phyloP scores from a whole-genome alignment of 1,140 invertebrate genomes.

The Tyrophagus putrescentiae region DNA sequence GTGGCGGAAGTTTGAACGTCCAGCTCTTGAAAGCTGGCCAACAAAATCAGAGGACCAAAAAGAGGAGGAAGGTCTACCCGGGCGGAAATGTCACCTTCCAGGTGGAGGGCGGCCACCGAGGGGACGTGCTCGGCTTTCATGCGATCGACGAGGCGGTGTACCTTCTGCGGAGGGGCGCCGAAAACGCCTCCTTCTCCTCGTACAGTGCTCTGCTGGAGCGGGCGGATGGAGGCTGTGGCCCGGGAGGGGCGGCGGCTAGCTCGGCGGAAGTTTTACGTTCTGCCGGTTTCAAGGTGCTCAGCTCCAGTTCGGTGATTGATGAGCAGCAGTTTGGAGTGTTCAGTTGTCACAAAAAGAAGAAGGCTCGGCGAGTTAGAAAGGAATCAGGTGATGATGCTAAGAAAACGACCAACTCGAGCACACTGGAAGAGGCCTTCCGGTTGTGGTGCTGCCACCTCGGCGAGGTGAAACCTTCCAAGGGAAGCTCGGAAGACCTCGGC shows the following conservation, averaged over 20 bases:
- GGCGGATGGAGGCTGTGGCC: constrained; percentile 19
- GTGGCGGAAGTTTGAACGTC: constrained; percentile 16
- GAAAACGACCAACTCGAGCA: too few relatives aligned
- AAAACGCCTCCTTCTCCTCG: neutral
- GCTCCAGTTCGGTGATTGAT: neutral
- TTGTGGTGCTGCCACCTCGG: too few relatives aligned
- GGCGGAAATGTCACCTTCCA: constrained; percentile 19
- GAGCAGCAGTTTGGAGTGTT: neutral
- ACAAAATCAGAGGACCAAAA: too few relatives aligned
- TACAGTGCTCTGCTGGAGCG: constrained; percentile 22
- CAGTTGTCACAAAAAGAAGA: too few relatives aligned
- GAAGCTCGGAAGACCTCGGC: too few relatives aligned
- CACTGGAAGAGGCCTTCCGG: too few relatives aligned
- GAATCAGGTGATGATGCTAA: too few relatives aligned
- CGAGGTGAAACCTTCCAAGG: too few relatives aligned
- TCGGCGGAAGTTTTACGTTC: constrained; percentile 6
- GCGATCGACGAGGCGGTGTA: constrained; percentile 28
- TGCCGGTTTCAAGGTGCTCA: constrained; percentile 24
- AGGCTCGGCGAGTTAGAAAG: too few relatives aligned
- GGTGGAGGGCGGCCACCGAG: constrained; percentile 23
- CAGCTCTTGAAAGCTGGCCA: neutral
- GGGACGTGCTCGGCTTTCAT: constrained; percentile 15
- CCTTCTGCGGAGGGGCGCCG: constrained; percentile 24
- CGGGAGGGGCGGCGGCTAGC: constrained; percentile 24
- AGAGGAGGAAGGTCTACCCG: constrained; percentile 18